phyloP scores from a whole-genome alignment of 2,888 invertebrate species.

The Scelioninae gen. 2 region DNA sequence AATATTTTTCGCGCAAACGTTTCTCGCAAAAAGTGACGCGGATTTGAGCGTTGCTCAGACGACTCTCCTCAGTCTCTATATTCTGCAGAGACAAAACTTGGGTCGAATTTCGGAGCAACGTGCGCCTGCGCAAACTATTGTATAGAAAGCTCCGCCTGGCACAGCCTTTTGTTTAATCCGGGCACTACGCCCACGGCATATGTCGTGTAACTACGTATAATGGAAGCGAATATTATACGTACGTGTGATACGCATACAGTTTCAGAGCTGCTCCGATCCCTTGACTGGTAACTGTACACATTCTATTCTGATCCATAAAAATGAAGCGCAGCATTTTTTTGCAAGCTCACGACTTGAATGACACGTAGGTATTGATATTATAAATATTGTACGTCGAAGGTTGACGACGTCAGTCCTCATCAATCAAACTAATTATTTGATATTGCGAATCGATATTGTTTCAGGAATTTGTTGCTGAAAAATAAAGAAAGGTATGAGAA shows the following conservation, averaged over 20 bases:
- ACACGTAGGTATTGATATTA: no score
- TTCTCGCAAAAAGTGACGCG: constrained; percentile 5
- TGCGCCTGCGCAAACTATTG: constrained; percentile 64
- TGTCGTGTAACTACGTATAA: constrained; percentile 62
- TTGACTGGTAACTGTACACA: constrained; percentile 19
- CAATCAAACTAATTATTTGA: no score
- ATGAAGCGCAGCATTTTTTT: neutral
- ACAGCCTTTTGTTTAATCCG: constrained; percentile 71
- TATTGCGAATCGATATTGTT: no score
- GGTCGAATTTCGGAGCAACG: constrained; percentile 30
- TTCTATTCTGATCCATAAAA: constrained; percentile 21
- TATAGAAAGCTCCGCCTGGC: constrained; percentile 73
- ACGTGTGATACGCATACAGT: constrained; percentile 34
- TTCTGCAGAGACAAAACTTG: constrained; percentile 34
- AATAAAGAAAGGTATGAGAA: no score
- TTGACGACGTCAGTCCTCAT: no score
- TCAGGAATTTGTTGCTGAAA: no score
- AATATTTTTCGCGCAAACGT: constrained; percentile 19
- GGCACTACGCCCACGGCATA: constrained; percentile 70
- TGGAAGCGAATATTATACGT: constrained; percentile 36
- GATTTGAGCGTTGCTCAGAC: constrained; percentile 7
- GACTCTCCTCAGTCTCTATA: constrained; percentile 9
- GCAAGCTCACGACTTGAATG: no score
- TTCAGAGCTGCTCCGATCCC: constrained; percentile 21
- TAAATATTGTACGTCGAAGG: no score